phyloP scores from a whole-genome alignment of 2,888 invertebrate genomes.

The Theodoxus fluviatilis region DNA sequence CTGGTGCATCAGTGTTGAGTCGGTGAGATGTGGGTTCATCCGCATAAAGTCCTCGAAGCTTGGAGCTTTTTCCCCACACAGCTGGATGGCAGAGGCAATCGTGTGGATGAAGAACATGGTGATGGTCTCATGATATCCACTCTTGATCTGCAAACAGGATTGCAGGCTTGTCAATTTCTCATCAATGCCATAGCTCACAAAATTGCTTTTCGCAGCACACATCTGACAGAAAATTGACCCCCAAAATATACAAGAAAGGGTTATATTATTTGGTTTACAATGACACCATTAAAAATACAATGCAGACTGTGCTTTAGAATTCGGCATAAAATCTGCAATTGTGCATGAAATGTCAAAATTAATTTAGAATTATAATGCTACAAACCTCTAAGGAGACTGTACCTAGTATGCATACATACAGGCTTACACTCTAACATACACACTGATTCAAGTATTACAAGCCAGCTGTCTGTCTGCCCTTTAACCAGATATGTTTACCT shows the following conservation, averaged over 20 bases:
- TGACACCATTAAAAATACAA: neutral
- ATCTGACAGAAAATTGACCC: neutral
- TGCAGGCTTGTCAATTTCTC: too few relatives aligned
- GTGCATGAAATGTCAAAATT: too few relatives aligned
- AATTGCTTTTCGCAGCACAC: neutral
- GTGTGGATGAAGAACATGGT: slow-evolving; percentile 60
- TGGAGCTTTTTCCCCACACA: slow-evolving; percentile 29
- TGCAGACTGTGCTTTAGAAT: neutral
- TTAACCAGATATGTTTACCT: too few relatives aligned
- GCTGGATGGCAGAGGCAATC: slow-evolving; percentile 50
- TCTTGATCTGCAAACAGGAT: slow-evolving; percentile 45
- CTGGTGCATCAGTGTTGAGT: slow-evolving; percentile 43
- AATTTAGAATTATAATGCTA: too few relatives aligned
- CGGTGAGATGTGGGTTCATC: slow-evolving; percentile 44
- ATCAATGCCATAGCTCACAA: too few relatives aligned
- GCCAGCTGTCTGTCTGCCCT: too few relatives aligned
- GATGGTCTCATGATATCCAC: slow-evolving; percentile 62
- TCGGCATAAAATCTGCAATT: too few relatives aligned
- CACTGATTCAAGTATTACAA: too few relatives aligned
- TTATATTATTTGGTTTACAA: neutral
- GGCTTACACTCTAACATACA: too few relatives aligned
- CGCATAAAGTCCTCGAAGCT: slow-evolving; percentile 59
- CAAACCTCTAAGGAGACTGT: too few relatives aligned
- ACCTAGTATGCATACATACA: too few relatives aligned
- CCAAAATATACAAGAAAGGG: neutral